Conservation (phyloP, 2,888 invertebrate genomes). For the Sphaerophoria taeniata region DNA sequence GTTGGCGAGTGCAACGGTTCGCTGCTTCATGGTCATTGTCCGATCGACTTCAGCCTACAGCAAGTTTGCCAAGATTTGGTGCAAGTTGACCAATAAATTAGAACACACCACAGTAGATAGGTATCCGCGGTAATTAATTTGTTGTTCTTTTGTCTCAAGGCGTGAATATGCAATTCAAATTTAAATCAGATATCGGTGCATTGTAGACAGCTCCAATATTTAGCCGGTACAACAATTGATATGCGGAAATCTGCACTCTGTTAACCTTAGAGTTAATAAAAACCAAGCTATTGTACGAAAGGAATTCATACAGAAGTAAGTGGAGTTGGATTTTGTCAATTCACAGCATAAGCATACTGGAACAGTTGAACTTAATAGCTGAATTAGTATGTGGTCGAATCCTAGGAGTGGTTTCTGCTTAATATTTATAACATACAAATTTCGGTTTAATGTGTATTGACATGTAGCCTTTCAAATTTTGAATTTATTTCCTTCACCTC, state of each 20-base stretch:
- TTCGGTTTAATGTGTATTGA: not conserved
- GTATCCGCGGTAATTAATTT: constrained; percentile 72
- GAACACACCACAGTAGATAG: constrained; percentile 70
- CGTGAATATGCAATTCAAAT: constrained; percentile 68
- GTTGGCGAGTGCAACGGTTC: constrained; percentile 16
- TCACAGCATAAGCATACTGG: constrained; percentile 29
- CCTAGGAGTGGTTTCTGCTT: constrained; percentile 8
- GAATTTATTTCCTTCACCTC: too few relatives aligned
- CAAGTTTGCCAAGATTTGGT: constrained; percentile 62
- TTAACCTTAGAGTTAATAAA: constrained; percentile 6
- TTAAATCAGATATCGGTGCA: constrained; percentile 55
- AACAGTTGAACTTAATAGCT: constrained; percentile 26
- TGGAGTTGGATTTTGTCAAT: not conserved
- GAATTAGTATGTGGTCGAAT: not conserved
- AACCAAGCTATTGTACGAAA: constrained; percentile 12
- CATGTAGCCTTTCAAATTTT: not conserved
- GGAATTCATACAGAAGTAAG: constrained; percentile 5
- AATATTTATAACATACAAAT: not conserved
- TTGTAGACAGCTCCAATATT: constrained; percentile 2
- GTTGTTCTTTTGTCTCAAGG: constrained; percentile 66
- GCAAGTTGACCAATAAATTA: constrained; percentile 71
- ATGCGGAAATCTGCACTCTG: constrained; percentile 62
- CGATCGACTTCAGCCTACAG: constrained; percentile 54
- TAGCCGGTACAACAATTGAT: constrained; percentile 41
- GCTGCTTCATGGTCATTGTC: constrained; percentile 69